These are phyloP conservation scores for Dorcus hopei DNA, from an alignment of 2,888 invertebrate species.

Conservation along the genomic window DNA sequence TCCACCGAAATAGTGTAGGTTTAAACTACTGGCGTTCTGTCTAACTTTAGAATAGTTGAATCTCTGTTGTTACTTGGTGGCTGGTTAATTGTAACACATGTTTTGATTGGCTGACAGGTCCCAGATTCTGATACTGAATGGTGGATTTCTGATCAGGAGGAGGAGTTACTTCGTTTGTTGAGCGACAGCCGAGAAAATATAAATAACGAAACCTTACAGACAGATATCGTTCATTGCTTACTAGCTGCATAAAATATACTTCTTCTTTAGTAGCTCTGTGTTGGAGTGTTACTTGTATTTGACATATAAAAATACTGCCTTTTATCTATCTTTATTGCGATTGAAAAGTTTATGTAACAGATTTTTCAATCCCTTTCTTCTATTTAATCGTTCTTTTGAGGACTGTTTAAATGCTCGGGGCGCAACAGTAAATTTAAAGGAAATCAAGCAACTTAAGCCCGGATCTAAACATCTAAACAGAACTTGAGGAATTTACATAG, in stretches of 20 bases:
- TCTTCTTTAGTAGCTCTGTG: neutral
- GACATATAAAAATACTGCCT: too few relatives aligned
- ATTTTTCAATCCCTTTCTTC: too few relatives aligned
- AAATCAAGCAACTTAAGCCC: too few relatives aligned
- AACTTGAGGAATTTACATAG: too few relatives aligned
- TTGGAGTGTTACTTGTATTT: too few relatives aligned
- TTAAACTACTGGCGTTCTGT: slow-evolving; percentile 16
- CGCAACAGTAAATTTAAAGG: too few relatives aligned
- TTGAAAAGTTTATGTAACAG: too few relatives aligned
- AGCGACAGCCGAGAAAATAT: slow-evolving; percentile 67
- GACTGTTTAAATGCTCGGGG: too few relatives aligned
- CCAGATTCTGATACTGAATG: slow-evolving; percentile 70
- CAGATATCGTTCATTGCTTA: slow-evolving; percentile 47
- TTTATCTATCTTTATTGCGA: too few relatives aligned
- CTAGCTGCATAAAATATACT: slow-evolving; percentile 28
- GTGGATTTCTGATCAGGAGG: slow-evolving; percentile 76
- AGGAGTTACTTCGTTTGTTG: slow-evolving; percentile 70
- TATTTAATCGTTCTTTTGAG: too few relatives aligned
- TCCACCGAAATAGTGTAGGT: slow-evolving; percentile 42
- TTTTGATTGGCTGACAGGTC: slow-evolving; percentile 50
- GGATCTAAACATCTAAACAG: too few relatives aligned
- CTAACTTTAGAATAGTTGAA: slow-evolving; percentile 12
- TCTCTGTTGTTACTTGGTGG: slow-evolving; percentile 11
- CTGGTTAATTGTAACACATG: slow-evolving; percentile 42
- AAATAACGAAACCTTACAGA: slow-evolving; percentile 48